A percentile compares a stretch with the other conserved stretches of the same genome.
Conservation (phyloP, 2,797 vertebrate genomes). For the Rhyacichthys aspro region DNA sequence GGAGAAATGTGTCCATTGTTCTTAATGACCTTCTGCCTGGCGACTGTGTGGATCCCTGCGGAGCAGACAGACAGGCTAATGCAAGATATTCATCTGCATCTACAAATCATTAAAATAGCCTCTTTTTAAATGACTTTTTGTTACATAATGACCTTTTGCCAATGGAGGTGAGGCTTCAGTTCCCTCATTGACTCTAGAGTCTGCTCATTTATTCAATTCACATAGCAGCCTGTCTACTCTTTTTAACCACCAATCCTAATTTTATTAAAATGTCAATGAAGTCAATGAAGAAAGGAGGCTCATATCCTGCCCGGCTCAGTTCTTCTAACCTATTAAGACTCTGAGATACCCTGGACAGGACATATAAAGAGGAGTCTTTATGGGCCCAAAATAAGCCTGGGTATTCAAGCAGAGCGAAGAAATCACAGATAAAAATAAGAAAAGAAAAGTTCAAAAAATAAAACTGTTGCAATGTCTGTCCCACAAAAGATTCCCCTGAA, state of each 20-base stretch:
- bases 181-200: conserved; percentile 4
- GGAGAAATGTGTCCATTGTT: conserved; percentile 32
- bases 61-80: conserved; percentile 16
- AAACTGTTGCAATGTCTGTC: conserved; percentile 6
- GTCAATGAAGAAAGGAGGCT: conserved; percentile 20
- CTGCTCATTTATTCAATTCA: conserved; percentile 32
- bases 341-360: neutral
- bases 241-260: conserved; percentile 27
- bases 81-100: conserved; percentile 33
- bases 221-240: conserved; percentile 11
- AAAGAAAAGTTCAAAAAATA: neutral
- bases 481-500: neutral
- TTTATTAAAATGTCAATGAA: conserved; percentile 44
- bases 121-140: conserved; percentile 30
- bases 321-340: conserved; percentile 11
- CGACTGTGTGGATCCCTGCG: conserved; percentile 5
- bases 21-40: conserved; percentile 35
- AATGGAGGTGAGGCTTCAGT: conserved; percentile 12
- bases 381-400: conserved; percentile 7
- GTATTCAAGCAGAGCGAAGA: conserved; percentile 2
- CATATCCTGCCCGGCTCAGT: conserved; percentile 13
- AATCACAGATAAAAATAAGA: conserved; percentile 2
- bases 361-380: neutral
- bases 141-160: conserved; percentile 28
- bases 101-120: conserved; percentile 34